Evolutionary conservation across 2,113 vertebrate genomes (phyloP).

Genomic region (Alaudala cheleensis): DNA sequence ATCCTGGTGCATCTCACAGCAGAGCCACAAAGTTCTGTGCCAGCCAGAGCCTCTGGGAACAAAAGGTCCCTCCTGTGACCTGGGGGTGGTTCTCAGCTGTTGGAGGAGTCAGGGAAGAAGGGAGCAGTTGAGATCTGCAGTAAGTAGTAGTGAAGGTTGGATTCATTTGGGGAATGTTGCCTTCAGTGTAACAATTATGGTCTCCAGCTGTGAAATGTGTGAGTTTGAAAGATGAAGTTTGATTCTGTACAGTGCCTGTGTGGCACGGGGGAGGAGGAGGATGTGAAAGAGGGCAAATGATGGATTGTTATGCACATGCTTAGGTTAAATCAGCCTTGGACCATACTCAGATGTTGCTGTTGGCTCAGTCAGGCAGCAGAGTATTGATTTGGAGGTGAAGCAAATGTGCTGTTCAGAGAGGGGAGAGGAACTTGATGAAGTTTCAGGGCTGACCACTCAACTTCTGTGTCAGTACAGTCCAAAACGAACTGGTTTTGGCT

Average conservation of each 20-base stretch:
- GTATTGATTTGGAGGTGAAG: background rate
- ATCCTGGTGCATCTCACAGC: background rate
- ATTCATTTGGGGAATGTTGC: background rate
- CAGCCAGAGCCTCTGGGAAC: background rate
- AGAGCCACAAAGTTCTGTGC: background rate
- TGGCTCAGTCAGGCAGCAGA: background rate
- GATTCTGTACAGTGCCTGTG: fast-evolving
- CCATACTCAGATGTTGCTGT: background rate
- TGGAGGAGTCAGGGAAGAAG: background rate
- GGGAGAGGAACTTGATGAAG: background rate
- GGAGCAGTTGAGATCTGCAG: background rate
- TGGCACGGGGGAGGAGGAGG: background rate
- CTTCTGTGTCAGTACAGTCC: background rate
- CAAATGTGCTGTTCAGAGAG: background rate
- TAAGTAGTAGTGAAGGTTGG: background rate
- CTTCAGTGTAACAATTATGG: background rate
- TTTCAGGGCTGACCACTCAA: background rate
- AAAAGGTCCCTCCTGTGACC: background rate
- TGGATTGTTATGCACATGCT: background rate
- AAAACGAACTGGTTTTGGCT: background rate
- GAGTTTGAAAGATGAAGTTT: background rate
- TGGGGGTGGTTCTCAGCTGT: fast-evolving
- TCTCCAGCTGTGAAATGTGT: background rate
- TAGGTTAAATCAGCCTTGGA: background rate
- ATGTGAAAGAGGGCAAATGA: background rate